Percentiles rank a stretch among this genome's conserved stretches.
Evolutionary conservation across 2,888 invertebrate genomes (phyloP).

Genomic region (Apoderus coryli): DNA sequence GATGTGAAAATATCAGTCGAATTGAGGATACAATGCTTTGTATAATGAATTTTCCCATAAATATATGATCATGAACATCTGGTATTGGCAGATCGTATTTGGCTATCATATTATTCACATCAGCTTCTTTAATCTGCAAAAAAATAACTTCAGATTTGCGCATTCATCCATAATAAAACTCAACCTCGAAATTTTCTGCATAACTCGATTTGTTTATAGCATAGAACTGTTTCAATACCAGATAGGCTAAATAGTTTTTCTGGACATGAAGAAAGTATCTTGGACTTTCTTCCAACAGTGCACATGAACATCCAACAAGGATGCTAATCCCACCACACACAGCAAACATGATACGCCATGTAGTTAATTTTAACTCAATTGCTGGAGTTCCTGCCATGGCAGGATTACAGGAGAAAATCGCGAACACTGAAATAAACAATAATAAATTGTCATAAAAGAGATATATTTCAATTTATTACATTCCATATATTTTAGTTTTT

Average conservation of each 20-base stretch:
- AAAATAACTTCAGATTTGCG: too few relatives aligned
- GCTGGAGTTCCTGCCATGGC: slow-evolving; percentile 15
- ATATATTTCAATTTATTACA: too few relatives aligned
- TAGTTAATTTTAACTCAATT: slow-evolving; percentile 25
- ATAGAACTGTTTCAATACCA: slow-evolving; percentile 32
- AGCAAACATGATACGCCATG: slow-evolving; percentile 34
- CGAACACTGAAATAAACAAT: slow-evolving; percentile 14
- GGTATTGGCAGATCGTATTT: slow-evolving; percentile 19
- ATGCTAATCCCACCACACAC: slow-evolving; percentile 29
- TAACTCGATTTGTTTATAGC: slow-evolving; percentile 35
- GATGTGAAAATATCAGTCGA: slow-evolving; percentile 17
- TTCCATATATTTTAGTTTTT: too few relatives aligned
- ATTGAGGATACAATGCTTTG: slow-evolving; percentile 15
- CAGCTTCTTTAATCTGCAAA: slow-evolving; percentile 18
- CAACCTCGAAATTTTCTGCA: slow-evolving; percentile 30
- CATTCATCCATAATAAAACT: slow-evolving; percentile 1
- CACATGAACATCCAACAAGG: slow-evolving; percentile 29
- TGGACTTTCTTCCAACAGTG: slow-evolving; percentile 33
- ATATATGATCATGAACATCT: slow-evolving; percentile 11
- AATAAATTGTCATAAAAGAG: too few relatives aligned
- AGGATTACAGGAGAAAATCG: slow-evolving; percentile 15
- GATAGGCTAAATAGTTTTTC: slow-evolving; percentile 26
- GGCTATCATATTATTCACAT: slow-evolving; percentile 19
- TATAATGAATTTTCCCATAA: slow-evolving; percentile 9
- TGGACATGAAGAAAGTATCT: slow-evolving; percentile 30